These are phyloP conservation scores for Coracopsis vasa DNA, from an alignment of 2,113 vertebrate genomes.

Conservation along the genomic window DNA sequence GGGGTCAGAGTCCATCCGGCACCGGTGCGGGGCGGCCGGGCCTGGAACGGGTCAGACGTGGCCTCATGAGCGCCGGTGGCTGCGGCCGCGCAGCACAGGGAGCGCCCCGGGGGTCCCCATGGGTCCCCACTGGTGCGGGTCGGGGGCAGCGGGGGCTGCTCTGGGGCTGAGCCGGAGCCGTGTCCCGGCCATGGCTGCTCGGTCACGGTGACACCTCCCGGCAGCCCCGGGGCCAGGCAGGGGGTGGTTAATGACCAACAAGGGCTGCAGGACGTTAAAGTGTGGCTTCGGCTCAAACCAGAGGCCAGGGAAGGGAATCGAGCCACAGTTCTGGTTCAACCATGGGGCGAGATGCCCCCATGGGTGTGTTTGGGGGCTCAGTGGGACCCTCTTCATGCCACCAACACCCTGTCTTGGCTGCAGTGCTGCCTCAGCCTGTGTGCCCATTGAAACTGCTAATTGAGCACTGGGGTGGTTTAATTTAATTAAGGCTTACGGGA, in stretches of 20 bases:
- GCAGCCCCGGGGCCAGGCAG: not conserved
- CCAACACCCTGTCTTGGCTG: not conserved
- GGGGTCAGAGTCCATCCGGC: not conserved
- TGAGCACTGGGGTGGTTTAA: not conserved
- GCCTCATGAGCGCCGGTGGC: fast-evolving
- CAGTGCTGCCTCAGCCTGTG: not conserved
- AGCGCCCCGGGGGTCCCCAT: fast-evolving
- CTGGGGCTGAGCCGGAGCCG: fast-evolving
- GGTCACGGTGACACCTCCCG: not conserved
- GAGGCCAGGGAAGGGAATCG: not conserved
- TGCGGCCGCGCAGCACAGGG: not conserved
- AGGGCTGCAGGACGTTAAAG: not conserved
- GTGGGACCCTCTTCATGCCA: not conserved
- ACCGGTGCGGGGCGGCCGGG: not conserved
- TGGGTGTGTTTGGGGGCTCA: not conserved
- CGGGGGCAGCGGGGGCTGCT: fast-evolving
- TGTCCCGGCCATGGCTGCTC: not conserved
- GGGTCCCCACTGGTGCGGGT: fast-evolving
- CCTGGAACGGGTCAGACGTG: not conserved
- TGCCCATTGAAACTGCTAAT: not conserved
- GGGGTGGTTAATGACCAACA: not conserved
- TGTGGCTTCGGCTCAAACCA: fast-evolving
- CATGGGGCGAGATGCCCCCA: not conserved
- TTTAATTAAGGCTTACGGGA: not conserved
- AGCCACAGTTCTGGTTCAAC: fast-evolving